Percentiles rank a stretch among this genome's conserved stretches.
Conservation (phyloP, 2,113 vertebrate genomes). For the Bambusicola thoracicus region DNA sequence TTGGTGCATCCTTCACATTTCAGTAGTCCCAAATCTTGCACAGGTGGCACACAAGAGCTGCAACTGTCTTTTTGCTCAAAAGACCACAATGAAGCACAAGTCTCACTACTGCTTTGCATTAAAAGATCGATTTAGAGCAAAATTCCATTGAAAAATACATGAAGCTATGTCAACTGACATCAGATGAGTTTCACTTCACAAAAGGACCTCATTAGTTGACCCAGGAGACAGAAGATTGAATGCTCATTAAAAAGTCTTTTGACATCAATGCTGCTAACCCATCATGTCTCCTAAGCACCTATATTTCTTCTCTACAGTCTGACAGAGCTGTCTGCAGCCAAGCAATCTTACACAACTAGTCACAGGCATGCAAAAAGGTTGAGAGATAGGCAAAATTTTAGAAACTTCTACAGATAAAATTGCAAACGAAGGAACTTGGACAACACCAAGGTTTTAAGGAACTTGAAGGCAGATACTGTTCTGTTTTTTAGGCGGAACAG, state of each 20-base stretch:
- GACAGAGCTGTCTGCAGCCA: background rate
- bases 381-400: background rate
- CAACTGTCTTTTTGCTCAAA: background rate
- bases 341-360: background rate
- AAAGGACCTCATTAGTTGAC: constrained; percentile 8
- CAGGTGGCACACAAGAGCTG: background rate
- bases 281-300: background rate
- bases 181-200: background rate
- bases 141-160: constrained; percentile 23
- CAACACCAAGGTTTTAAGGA: background rate
- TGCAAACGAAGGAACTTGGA: background rate
- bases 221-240: constrained; percentile 10
- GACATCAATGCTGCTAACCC: background rate
- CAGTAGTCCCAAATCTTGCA: background rate
- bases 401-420: background rate
- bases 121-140: constrained; percentile 22
- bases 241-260: background rate
- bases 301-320: fast-evolving
- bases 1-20: constrained; percentile 9
- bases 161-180: background rate
- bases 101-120: background rate
- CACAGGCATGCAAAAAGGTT: background rate
- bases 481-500: background rate
- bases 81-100: background rate
- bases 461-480: background rate